Evolutionary conservation across 2,888 invertebrate species (phyloP), one percentile per base, ranked within the genome.

Genomic region (Nudaria mundana): DNA sequence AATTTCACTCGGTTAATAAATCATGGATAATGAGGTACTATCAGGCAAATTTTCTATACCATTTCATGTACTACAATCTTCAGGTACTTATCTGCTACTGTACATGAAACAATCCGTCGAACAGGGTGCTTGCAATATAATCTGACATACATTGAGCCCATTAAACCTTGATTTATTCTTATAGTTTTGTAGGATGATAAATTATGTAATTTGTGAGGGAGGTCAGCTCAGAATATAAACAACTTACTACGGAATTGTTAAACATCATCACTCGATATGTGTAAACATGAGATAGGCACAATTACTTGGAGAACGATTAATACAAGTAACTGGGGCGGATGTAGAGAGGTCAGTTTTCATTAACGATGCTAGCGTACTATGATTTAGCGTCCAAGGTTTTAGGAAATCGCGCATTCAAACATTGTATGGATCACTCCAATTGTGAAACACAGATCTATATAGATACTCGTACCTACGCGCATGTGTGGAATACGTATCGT

Each of bases 261-360:
- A 33, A 23, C 33, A 12, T 15, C 22, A 24, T 32, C 23, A 14
- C 16, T 33, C 20, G 8, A 31, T 14, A 36, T 10, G 14, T 34
- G 22, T 38, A 1, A 33, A 47, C 42, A 40, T 40, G n/a, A n/a
- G n/a, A n/a, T n/a, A n/a, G n/a, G n/a, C n/a, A 40, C 14, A 40
- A 37, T 40, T 41, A 52, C 47, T 47, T 58, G 59, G 44, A 43
- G 55, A 60, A 58, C 64, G 67, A 73, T 75, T 67, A 68, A 59
- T 65, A n/a, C n/a, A n/a, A n/a, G n/a, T n/a, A 81, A 72, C 68
- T 81, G 58, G 76, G 76, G 78, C 83, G 83, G 85, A 82, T 75
- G 79, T 74, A 68, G 74, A 74, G 73, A 84, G 85, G 86, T 78
- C 83, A 77, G 64, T 76, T 74, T 74, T 76, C 78, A 83, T 81